Evolutionary conservation across 2,113 vertebrate species (phyloP).

Genomic region (Dasyurus viverrinus): DNA sequence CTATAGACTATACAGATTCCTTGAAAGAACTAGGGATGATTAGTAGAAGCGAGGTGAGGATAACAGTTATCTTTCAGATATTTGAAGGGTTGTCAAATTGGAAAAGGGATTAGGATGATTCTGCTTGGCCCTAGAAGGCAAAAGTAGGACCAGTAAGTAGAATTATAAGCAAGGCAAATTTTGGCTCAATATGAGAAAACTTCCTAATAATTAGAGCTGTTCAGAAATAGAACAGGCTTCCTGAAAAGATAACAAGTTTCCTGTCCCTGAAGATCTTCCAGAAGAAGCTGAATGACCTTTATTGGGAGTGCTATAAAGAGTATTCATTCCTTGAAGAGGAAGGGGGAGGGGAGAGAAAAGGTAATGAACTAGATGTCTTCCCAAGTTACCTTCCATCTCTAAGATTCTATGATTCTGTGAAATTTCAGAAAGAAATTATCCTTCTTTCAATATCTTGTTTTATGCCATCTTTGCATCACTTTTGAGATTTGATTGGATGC

Average conservation of each 20-base stretch:
- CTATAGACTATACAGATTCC: background rate
- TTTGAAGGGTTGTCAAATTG: background rate
- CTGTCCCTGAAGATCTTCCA: background rate
- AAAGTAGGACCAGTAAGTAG: background rate
- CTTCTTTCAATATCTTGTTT: conserved; percentile 10
- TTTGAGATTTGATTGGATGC: background rate
- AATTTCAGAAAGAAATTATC: conserved; percentile 31
- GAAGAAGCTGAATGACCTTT: background rate
- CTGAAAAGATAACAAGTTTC: background rate
- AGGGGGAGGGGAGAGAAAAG: background rate
- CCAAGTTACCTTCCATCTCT: background rate
- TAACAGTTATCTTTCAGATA: background rate
- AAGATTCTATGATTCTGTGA: background rate
- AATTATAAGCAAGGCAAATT: background rate
- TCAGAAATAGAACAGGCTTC: background rate
- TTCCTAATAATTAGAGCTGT: background rate
- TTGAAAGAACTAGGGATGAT: background rate
- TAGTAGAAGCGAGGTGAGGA: background rate
- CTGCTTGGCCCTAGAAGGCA: background rate
- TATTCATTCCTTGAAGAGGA: background rate
- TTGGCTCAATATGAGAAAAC: background rate
- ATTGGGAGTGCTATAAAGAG: background rate
- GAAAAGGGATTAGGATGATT: background rate
- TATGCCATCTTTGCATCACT: background rate
- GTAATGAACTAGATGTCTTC: background rate